Percentiles rank a stretch among this genome's conserved stretches.
These are phyloP conservation scores for Macheiramphus alcinus DNA, from an alignment of 2,113 vertebrate genomes.

Conservation along the genomic window DNA sequence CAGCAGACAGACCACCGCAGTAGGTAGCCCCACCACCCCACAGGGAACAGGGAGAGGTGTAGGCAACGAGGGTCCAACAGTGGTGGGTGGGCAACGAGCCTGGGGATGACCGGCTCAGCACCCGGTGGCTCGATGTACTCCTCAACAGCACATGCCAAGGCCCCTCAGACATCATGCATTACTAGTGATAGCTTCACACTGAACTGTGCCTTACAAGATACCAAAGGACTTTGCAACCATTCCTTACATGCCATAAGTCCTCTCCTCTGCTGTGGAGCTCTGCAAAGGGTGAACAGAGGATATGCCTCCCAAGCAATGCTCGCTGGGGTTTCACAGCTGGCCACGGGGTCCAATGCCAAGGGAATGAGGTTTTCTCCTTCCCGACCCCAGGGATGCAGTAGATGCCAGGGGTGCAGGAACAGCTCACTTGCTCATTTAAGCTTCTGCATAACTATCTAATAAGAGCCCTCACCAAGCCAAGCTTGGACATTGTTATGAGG, in stretches of 20 bases:
- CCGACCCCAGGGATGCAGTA: not conserved
- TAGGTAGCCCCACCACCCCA: not conserved
- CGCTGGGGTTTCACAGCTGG: not conserved
- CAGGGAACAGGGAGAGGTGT: not conserved
- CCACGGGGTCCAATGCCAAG: not conserved
- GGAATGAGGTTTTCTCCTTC: not conserved
- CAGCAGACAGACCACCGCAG: not conserved
- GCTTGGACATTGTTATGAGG: not conserved
- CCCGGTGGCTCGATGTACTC: not conserved
- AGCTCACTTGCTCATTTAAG: not conserved
- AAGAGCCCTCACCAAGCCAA: not conserved
- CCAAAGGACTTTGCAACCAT: not conserved
- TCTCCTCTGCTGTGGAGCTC: not conserved
- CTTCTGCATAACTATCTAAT: not conserved
- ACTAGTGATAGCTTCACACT: not conserved
- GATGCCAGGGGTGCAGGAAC: not conserved
- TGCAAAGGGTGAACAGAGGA: not conserved
- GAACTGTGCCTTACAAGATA: not conserved
- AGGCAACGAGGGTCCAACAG: not conserved
- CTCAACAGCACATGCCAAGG: not conserved
- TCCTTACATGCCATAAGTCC: too few species aligned
- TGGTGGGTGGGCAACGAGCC: not conserved
- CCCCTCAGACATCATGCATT: not conserved
- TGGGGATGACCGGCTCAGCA: not conserved
- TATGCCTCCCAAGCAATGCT: not conserved